Percentiles rank a stretch among this genome's conserved stretches.
phyloP scores from a whole-genome alignment of 2,888 invertebrate genomes.

The Tiliacea aurago region DNA sequence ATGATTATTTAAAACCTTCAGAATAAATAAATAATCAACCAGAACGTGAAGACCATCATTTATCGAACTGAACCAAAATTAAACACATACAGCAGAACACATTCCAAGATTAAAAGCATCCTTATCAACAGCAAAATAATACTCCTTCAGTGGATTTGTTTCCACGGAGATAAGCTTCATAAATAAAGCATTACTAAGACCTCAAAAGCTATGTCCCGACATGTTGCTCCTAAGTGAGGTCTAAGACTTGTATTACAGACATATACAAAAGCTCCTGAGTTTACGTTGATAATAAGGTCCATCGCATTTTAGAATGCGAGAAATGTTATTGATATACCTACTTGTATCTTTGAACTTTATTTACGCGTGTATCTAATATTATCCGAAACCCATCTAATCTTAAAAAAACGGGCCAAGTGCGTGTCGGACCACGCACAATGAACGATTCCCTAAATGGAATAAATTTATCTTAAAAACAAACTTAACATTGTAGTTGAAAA shows the following conservation, averaged over 20 bases:
- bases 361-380: neutral
- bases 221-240: neutral
- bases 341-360: neutral
- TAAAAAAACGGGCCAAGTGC: no score
- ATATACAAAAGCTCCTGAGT: neutral
- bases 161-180: neutral
- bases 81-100: neutral
- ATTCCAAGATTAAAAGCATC: neutral
- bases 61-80: neutral
- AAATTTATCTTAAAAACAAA: no score
- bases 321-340: neutral
- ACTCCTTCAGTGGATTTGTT: neutral
- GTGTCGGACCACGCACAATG: no score
- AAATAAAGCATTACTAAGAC: conserved; percentile 4
- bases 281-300: neutral
- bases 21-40: neutral
- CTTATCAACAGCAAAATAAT: neutral
- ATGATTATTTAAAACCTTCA: neutral
- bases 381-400: neutral
- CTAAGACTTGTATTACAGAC: neutral
- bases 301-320: neutral
- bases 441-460: no score
- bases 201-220: neutral
- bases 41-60: neutral
- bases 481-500: no score